Conservation (phyloP, 2,797 vertebrate species). For the Ciconia nigra region DNA sequence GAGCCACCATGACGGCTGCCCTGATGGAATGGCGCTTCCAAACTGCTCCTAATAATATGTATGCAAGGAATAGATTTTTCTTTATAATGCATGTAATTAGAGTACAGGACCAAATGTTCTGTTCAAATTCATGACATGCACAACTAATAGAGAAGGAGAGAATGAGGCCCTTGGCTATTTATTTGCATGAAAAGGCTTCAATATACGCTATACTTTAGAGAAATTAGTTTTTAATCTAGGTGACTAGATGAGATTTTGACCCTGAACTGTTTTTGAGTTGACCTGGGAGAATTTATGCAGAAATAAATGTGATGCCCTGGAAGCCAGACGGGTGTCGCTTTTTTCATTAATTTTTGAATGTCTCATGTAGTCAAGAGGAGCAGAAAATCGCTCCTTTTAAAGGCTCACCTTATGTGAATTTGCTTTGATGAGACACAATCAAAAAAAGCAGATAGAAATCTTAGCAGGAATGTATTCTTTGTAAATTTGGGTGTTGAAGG, state of each 20-base stretch:
- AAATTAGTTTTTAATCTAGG: constrained; percentile 96
- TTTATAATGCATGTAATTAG: constrained; percentile 83
- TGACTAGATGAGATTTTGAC: constrained; percentile 93
- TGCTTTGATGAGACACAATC: constrained; percentile 84
- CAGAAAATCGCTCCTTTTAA: constrained; percentile 81
- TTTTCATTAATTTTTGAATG: constrained; percentile 86
- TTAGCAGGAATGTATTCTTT: constrained; percentile 72
- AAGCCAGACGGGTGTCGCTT: constrained; percentile 78
- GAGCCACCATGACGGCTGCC: constrained; percentile 66
- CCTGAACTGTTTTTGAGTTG: constrained; percentile 80
- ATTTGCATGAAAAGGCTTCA: constrained; percentile 92
- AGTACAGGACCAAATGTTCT: constrained; percentile 77
- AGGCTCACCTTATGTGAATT: constrained; percentile 76
- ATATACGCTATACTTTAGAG: constrained; percentile 80
- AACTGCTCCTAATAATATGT: constrained; percentile 61
- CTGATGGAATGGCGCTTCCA: constrained; percentile 58
- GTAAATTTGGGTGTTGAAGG: constrained; percentile 70
- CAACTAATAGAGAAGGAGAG: constrained; percentile 75
- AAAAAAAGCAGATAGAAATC: constrained; percentile 80
- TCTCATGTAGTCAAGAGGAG: constrained; percentile 74
- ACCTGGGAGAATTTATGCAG: constrained; percentile 86
- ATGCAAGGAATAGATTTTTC: constrained; percentile 72
- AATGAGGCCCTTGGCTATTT: constrained; percentile 81
- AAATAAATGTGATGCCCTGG: constrained; percentile 78
- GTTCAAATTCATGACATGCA: constrained; percentile 78